Evolutionary conservation across 1,140 invertebrate genomes (phyloP), one percentile per base, ranked within the genome.

Genomic region (Saccostrea glomerata): DNA sequence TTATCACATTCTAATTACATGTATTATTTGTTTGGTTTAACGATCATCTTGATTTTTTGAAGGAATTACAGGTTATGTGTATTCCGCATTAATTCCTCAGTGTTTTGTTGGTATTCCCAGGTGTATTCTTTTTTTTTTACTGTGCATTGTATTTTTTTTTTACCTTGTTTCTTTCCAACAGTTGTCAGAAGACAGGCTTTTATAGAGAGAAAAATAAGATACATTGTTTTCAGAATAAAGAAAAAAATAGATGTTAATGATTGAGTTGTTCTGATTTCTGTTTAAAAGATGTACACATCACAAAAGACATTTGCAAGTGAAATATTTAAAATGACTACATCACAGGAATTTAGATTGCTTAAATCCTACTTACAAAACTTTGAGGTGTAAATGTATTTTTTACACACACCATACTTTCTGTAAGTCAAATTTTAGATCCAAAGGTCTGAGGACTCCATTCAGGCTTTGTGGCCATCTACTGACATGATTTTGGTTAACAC

Each of bases 91-190:
- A 15, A 30, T 77, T 77, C 70, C 70, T n/a, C 13, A 36, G 25
- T 77, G 30, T 77, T 77, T 77, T 77, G 25, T 77, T 23, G 66
- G 66, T 23, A 73, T 73, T 77, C 2, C 70, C 70, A 30, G 70
- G 70, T 30, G 7, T 77, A 77, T 36, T 77, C 25, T 36, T 36
- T 36, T 36, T 36, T 36, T 77, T 12, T 77, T 77, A 77, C 25
- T 77, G 70, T 36, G 30, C 70, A 20, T 17, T 63, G 17, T 63
- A 63, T 17, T 17, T 66, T 77, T 30, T 73, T 25, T 77, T 30
- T 77, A 77, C 30, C 70, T 77, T 77, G 70, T 77, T 77, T 77
- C 70, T 30, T 77, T 77, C 25, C 70, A 36, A 77, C 70, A 77
- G 70, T 77, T 77, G 23, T 77, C 25, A 30, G 25, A 36, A 36